phyloP scores from a whole-genome alignment of 2,113 vertebrate genomes.

The Leucosticte australis region DNA sequence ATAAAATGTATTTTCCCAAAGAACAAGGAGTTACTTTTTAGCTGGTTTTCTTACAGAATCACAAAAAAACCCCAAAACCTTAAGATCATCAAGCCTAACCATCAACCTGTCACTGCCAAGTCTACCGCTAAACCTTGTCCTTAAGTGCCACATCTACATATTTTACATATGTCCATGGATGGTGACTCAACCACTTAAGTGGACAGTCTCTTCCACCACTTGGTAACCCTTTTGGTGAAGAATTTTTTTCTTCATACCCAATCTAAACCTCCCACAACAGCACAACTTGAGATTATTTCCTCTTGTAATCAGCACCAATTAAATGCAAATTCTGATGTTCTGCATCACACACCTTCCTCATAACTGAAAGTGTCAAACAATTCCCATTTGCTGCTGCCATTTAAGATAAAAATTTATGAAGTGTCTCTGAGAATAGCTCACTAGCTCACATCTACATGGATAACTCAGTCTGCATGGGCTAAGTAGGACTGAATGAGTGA shows the following conservation, averaged over 20 bases:
- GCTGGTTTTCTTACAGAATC: background rate
- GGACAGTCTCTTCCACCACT: background rate
- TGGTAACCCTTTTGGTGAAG: background rate
- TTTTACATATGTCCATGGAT: background rate
- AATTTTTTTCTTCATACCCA: background rate
- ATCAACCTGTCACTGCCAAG: background rate
- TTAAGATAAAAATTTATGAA: background rate
- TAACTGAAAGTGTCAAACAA: background rate
- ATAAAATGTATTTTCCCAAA: background rate
- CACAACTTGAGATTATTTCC: background rate
- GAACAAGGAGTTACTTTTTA: background rate
- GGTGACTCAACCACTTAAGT: background rate
- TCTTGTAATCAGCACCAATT: background rate
- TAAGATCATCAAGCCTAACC: background rate
- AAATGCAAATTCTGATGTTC: background rate
- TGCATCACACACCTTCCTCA: background rate
- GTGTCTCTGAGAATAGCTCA: background rate
- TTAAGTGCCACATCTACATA: background rate
- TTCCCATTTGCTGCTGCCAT: background rate
- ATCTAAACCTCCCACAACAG: background rate
- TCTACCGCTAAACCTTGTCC: background rate
- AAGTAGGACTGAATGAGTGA: conserved; percentile 10
- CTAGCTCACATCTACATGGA: background rate
- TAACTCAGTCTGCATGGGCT: background rate
- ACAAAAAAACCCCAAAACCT: background rate